phyloP scores from a whole-genome alignment of 2,797 vertebrate species.

The Anas bernieri region DNA sequence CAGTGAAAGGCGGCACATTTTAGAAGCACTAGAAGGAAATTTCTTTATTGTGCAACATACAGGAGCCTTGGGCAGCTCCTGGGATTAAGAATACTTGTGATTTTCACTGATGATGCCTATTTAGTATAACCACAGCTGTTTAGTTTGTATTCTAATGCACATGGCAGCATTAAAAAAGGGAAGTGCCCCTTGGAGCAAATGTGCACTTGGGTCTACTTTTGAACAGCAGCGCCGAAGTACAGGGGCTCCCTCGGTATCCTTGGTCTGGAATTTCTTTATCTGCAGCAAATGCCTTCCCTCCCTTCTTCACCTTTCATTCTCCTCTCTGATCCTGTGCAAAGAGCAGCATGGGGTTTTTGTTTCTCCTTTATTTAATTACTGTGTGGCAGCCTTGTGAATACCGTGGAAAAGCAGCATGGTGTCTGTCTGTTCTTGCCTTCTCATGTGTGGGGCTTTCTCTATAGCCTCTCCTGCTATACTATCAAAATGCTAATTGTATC shows the following conservation, averaged over 20 bases:
- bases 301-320: neutral
- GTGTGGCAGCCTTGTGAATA: neutral
- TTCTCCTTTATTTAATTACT: neutral
- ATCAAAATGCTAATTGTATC: neutral
- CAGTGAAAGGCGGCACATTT: neutral
- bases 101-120: neutral
- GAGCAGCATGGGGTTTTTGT: neutral
- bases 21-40: neutral
- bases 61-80: neutral
- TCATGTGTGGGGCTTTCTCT: neutral
- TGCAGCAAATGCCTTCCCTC: neutral
- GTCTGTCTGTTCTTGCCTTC: neutral
- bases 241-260: neutral
- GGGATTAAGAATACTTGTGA: neutral
- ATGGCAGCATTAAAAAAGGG: neutral
- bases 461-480: neutral
- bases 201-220: neutral
- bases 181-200: neutral
- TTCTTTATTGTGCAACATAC: neutral
- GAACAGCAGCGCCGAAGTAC: neutral
- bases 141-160: neutral
- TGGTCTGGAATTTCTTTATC: neutral
- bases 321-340: neutral
- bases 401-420: neutral
- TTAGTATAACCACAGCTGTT: neutral